Conservation (phyloP, 2,113 vertebrate genomes). For the Nibea albiflora region DNA sequence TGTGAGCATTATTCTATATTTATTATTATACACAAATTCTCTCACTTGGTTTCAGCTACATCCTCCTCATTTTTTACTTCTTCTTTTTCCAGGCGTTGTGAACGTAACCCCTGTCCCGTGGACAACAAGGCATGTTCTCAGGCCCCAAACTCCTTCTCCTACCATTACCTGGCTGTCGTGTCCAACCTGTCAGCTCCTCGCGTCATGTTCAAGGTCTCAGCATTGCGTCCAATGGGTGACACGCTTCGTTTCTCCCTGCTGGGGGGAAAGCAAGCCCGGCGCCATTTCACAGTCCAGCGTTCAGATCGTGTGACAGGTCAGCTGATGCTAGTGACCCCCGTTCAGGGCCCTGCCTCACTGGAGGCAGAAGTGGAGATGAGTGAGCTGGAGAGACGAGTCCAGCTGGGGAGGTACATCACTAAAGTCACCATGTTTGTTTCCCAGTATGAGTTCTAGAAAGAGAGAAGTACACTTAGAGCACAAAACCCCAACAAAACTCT, state of each 20-base stretch:
- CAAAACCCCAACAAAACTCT: constrained; percentile 10
- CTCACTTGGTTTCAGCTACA: not conserved
- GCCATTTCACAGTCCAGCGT: constrained; percentile 84
- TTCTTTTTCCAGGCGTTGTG: constrained; percentile 86
- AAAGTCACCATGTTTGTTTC: constrained; percentile 89
- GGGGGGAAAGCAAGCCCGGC: constrained; percentile 75
- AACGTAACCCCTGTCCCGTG: constrained; percentile 89
- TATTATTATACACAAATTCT: too few species aligned
- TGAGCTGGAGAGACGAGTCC: constrained; percentile 84
- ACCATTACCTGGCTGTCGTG: constrained; percentile 89
- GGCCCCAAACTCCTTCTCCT: constrained; percentile 88
- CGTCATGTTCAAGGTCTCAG: constrained; percentile 90
- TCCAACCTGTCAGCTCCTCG: constrained; percentile 87
- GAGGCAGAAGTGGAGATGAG: constrained; percentile 92
- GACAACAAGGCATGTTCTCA: constrained; percentile 86
- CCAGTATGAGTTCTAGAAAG: constrained; percentile 85
- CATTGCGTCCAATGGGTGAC: constrained; percentile 83
- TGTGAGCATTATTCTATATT: constrained; percentile 85
- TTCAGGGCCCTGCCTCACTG: constrained; percentile 83
- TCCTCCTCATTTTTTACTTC: constrained; percentile 14
- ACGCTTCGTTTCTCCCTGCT: constrained; percentile 87
- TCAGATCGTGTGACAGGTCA: constrained; percentile 86
- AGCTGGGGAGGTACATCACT: constrained; percentile 89
- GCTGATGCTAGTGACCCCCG: constrained; percentile 86
- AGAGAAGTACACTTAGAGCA: not conserved